phyloP scores from a whole-genome alignment of 2,888 invertebrate species.

The Branchellion lobata region DNA sequence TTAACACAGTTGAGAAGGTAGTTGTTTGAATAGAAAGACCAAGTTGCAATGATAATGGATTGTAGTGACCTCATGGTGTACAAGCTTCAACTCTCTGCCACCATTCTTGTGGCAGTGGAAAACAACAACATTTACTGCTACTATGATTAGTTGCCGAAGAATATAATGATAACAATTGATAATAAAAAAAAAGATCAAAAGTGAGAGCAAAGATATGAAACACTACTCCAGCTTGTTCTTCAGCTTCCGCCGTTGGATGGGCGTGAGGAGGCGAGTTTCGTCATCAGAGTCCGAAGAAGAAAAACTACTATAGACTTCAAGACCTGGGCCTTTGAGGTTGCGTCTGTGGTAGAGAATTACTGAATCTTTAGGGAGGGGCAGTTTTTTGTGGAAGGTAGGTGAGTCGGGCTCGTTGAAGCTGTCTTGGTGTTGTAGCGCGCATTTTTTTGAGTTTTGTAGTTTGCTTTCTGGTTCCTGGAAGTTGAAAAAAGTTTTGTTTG shows the following conservation, averaged over 20 bases:
- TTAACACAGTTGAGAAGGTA: no score
- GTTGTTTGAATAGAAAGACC: no score
- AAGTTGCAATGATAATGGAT: no score
- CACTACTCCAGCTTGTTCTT: background rate
- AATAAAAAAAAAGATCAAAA: no score
- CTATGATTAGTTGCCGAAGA: no score
- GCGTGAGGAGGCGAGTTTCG: background rate
- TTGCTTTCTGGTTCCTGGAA: background rate
- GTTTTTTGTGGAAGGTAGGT: conserved; percentile 43
- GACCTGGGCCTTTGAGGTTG: conserved; percentile 1
- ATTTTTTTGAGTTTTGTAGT: background rate
- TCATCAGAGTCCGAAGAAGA: background rate
- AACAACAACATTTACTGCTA: no score
- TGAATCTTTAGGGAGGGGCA: conserved; percentile 47
- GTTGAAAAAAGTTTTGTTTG: background rate
- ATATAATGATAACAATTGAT: no score
- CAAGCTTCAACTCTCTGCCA: no score
- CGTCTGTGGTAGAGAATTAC: conserved; percentile 43
- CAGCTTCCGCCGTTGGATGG: background rate
- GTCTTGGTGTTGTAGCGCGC: conserved; percentile 32
- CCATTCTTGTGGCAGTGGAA: no score
- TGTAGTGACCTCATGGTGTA: no score
- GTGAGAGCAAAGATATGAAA: background rate
- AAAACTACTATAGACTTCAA: background rate
- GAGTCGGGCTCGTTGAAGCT: conserved; percentile 47